These are phyloP conservation scores for Seira ritae DNA, from an alignment of 2,888 invertebrate genomes.

Conservation along the genomic window DNA sequence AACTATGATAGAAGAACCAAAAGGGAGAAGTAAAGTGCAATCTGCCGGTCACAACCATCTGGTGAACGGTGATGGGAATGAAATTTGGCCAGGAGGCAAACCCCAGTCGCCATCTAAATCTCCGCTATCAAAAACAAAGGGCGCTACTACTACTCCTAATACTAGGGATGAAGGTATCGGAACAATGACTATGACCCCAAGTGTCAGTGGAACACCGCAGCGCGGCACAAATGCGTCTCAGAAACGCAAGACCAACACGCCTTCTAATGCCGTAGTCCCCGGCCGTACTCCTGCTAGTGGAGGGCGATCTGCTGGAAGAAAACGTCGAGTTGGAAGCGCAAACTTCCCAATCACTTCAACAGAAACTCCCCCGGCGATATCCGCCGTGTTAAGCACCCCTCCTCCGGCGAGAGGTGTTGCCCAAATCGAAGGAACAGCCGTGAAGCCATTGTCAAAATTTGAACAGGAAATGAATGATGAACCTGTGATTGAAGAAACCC, in stretches of 20 bases:
- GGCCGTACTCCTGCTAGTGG: background rate
- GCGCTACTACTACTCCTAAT: background rate
- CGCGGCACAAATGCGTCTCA: no score
- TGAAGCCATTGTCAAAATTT: slow-evolving; percentile 51
- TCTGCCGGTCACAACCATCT: background rate
- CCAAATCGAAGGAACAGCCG: slow-evolving; percentile 54
- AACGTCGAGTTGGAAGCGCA: slow-evolving; percentile 49
- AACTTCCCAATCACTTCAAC: slow-evolving; percentile 46
- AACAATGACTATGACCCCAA: slow-evolving; percentile 17
- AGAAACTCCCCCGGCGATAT: background rate
- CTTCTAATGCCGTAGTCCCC: background rate
- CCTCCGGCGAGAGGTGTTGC: slow-evolving; percentile 51
- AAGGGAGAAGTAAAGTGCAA: background rate
- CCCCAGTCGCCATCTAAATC: background rate
- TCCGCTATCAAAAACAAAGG: background rate
- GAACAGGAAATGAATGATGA: slow-evolving; percentile 62
- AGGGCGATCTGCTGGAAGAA: slow-evolving; percentile 23
- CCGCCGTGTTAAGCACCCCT: slow-evolving; percentile 33
- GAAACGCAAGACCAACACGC: background rate
- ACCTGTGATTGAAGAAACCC: slow-evolving; percentile 29
- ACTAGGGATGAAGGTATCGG: slow-evolving; percentile 39
- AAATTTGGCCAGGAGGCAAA: background rate
- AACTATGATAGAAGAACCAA: slow-evolving; percentile 49
- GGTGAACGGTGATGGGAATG: no score
- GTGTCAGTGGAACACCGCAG: background rate